These are phyloP conservation scores for Tipula helvola DNA, from an alignment of 2,888 invertebrate genomes.

Conservation along the genomic window DNA sequence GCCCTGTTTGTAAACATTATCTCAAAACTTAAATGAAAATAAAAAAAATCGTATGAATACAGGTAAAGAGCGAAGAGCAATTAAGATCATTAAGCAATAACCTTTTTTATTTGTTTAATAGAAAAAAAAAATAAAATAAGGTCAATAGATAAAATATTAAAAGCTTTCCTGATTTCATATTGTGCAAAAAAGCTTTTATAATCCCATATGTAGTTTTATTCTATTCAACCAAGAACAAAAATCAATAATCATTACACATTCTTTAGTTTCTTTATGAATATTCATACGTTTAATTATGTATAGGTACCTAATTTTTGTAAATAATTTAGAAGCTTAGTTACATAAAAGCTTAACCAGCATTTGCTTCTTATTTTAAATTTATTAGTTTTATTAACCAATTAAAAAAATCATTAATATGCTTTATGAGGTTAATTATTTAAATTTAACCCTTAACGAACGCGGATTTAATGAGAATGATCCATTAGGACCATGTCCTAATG, in stretches of 20 bases:
- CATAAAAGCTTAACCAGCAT: no score
- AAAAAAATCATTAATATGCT: no score
- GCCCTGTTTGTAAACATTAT: neutral
- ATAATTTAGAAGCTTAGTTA: no score
- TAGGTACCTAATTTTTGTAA: no score
- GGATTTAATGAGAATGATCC: no score
- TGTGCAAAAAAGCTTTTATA: neutral
- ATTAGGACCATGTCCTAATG: no score
- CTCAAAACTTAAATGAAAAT: neutral
- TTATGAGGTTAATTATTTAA: no score
- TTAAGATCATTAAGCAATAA: neutral
- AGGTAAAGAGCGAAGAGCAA: neutral
- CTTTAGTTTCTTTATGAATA: neutral
- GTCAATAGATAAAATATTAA: constrained; percentile 4
- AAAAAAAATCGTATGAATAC: neutral
- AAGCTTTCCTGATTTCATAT: neutral
- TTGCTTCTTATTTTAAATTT: no score
- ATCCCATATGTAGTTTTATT: neutral
- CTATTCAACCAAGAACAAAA: neutral
- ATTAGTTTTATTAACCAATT: no score
- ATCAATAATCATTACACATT: neutral
- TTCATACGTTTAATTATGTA: neutral
- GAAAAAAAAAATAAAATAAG: neutral
- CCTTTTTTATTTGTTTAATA: neutral
- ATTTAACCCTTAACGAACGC: no score